phyloP scores from a whole-genome alignment of 2,113 vertebrate genomes.

The Grallaria varia region DNA sequence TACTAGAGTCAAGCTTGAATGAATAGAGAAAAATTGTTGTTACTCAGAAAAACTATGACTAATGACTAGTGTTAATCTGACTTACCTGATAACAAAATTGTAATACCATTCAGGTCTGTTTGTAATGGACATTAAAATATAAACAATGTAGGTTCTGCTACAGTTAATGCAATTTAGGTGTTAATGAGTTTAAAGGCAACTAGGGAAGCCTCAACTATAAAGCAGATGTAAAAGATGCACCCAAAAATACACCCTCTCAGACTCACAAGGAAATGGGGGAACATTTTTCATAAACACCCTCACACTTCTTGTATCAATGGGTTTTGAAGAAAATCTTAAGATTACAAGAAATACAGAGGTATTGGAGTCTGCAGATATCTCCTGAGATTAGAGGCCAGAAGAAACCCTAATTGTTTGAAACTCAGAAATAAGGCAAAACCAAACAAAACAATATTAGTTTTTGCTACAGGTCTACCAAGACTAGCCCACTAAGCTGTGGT shows the following conservation, averaged over 20 bases:
- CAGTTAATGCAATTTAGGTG: background rate
- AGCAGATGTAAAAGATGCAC: background rate
- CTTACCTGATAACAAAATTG: background rate
- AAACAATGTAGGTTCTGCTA: background rate
- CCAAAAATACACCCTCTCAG: background rate
- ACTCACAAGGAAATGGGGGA: background rate
- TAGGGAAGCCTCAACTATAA: background rate
- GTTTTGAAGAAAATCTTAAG: background rate
- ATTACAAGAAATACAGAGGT: background rate
- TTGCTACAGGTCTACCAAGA: background rate
- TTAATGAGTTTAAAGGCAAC: background rate
- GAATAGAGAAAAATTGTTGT: background rate
- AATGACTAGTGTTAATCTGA: background rate
- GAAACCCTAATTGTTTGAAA: background rate
- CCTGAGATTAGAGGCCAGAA: background rate
- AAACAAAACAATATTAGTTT: background rate
- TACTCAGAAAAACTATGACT: background rate
- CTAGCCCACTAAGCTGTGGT: background rate
- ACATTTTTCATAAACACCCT: background rate
- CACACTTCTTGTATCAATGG: accelerated
- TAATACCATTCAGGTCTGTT: background rate
- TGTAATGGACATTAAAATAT: background rate
- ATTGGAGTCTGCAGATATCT: background rate
- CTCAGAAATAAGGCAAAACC: background rate
- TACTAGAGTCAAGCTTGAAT: background rate